Conservation (phyloP, 1,140 invertebrate genomes). For the Caenorhabditis brenneri region DNA sequence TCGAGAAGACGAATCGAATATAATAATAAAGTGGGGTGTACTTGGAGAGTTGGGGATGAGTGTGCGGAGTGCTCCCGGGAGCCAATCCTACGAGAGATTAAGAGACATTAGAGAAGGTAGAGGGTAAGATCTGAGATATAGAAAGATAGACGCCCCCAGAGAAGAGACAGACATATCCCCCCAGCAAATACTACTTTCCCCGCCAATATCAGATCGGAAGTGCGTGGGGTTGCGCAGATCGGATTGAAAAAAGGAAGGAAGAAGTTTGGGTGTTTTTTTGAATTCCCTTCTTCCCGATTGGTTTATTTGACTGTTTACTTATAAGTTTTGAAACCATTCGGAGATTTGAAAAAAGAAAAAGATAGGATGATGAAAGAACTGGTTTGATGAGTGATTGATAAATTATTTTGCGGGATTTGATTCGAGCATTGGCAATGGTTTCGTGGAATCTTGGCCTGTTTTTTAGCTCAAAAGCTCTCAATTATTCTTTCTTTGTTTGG, state of each 20-base stretch:
- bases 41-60: constrained; percentile 26
- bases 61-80: constrained; percentile 39
- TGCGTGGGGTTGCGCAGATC: constrained; percentile 26
- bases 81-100: constrained; percentile 3
- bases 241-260: not conserved
- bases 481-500: no score
- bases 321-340: not conserved
- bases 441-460: no score
- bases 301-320: constrained; percentile 13
- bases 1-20: constrained; percentile 4
- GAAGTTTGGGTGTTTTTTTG: not conserved
- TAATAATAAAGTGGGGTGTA: constrained; percentile 43
- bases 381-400: not conserved
- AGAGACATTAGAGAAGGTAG: not conserved
- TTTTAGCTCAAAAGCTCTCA: no score
- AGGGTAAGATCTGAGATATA: not conserved
- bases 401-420: no score
- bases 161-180: not conserved
- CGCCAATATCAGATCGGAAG: not conserved
- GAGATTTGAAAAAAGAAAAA: not conserved
- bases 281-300: no score
- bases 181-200: not conserved
- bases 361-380: not conserved
- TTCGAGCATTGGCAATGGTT: no score
- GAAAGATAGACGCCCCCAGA: not conserved